phyloP scores from a whole-genome alignment of 2,797 vertebrate genomes.

The Vespertilio murinus region DNA sequence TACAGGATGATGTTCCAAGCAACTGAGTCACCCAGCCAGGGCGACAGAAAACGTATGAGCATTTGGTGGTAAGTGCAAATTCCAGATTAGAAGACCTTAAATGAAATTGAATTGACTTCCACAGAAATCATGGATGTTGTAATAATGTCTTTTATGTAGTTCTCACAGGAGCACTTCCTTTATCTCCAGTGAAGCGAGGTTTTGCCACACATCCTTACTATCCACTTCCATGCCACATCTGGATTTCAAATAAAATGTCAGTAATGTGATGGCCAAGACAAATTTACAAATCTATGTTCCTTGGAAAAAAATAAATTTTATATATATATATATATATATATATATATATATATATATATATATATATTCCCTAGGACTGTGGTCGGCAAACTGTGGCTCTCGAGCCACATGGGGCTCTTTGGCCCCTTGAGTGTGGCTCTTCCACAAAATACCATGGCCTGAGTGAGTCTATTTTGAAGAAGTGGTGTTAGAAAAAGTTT shows the following conservation, averaged over 20 bases:
- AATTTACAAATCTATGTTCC: not conserved
- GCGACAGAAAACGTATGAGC: not conserved
- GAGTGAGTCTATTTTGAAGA: no score
- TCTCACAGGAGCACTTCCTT: not conserved
- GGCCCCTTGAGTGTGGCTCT: no score
- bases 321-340: no score
- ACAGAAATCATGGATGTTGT: not conserved
- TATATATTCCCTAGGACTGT: not conserved
- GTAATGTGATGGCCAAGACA: not conserved
- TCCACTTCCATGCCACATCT: not conserved
- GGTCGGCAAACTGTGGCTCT: no score
- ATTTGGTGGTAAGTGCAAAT: constrained; percentile 9
- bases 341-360: no score
- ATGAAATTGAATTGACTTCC: not conserved
- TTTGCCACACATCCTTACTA: not conserved
- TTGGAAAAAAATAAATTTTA: not conserved
- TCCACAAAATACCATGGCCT: no score
- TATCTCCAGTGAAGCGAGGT: not conserved
- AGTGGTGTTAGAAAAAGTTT: no score
- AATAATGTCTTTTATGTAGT: not conserved
- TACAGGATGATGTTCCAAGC: not conserved
- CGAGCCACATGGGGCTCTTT: no score
- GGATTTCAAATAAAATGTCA: constrained; percentile 25
- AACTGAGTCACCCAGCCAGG: not conserved
- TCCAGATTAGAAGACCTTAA: constrained; percentile 19